Evolutionary conservation across 2,888 invertebrate species (phyloP).

Genomic region (Microctonus hyperodae): DNA sequence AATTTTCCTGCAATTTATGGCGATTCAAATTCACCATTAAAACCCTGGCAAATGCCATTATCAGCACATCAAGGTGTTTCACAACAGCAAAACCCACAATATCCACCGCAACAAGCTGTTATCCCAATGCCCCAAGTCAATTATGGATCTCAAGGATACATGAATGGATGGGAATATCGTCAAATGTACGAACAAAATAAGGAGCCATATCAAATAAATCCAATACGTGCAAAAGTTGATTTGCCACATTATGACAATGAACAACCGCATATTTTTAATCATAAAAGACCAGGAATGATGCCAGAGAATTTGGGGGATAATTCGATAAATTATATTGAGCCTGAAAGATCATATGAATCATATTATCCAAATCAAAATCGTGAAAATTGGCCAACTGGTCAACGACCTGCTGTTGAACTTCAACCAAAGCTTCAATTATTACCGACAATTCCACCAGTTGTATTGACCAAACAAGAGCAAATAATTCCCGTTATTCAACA

Average conservation of each 20-base stretch:
- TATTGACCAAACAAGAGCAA: slow-evolving; percentile 25
- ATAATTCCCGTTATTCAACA: slow-evolving; percentile 24
- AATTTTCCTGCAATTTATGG: slow-evolving; percentile 48
- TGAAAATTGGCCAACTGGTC: slow-evolving; percentile 49
- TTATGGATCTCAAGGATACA: slow-evolving; percentile 45
- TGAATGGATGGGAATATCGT: slow-evolving; percentile 52
- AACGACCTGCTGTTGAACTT: slow-evolving; percentile 35
- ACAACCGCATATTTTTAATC: slow-evolving; percentile 54
- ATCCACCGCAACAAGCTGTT: slow-evolving; percentile 46
- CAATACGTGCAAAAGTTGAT: slow-evolving; percentile 46
- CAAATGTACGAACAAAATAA: slow-evolving; percentile 54
- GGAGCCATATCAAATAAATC: slow-evolving; percentile 45
- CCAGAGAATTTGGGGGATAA: slow-evolving; percentile 44
- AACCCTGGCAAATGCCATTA: slow-evolving; percentile 49
- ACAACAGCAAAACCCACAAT: slow-evolving; percentile 44
- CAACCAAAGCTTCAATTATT: slow-evolving; percentile 32
- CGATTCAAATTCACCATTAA: slow-evolving; percentile 44
- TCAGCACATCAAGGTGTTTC: slow-evolving; percentile 42
- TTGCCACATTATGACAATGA: slow-evolving; percentile 41
- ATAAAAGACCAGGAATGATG: slow-evolving; percentile 51
- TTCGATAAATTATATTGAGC: slow-evolving; percentile 38
- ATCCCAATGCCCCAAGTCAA: slow-evolving; percentile 45
- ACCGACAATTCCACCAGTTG: slow-evolving; percentile 31
- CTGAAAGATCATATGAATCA: slow-evolving; percentile 43
- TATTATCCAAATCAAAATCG: slow-evolving; percentile 50